Base-by-base conservation (phyloP, 2,113 vertebrate genomes). In the Nothoprocta perdicaria region DNA sequence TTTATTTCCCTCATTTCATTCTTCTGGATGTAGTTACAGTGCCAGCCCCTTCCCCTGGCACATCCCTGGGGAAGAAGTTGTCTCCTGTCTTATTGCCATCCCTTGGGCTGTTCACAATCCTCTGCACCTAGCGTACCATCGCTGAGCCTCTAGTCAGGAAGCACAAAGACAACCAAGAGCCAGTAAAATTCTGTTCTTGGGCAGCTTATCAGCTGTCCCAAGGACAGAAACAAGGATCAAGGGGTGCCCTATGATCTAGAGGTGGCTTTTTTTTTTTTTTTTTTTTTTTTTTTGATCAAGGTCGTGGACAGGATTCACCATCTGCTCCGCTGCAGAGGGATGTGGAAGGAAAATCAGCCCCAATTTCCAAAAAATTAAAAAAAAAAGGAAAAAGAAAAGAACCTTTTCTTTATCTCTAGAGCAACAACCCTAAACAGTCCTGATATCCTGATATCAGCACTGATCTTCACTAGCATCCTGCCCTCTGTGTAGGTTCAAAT, bases 1-100 rank as follows among this genome's bases (percentile, higher is more conserved):
- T 96, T 96, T 93, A 89, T 95, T 89, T 78, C 86, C 84, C 89
- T 89, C 57, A 80, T 90, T 91, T 91, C 11, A 46, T 77, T 95
- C 89, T 92, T 67, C 73, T 73, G 93, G 86, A 46, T 96, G 91
- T 81, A 93, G 79, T 84, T 92, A 65, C 82, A 52, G 60, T 26
- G 63, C 75, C 80, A 93, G 33, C 50, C 78, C 91, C 65, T 58
- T 67, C 71, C 74, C 91, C 85, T 12, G 6, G 63, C 65, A 81
- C 27, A 27, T 97, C 97, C 95, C 95, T 6, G 26, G 94, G 94
- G 96, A 82, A 6, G 23, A 38, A 35, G 46, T 83, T 86, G 78
- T 66, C 0, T 2, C 46, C 17, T 52, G 33, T 66, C 41, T 16
- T 19, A 1, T 73, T 24, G 5, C 43, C 75, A 63, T 40, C 84